Evolutionary conservation across 2,797 vertebrate genomes (phyloP), one percentile per base, ranked within the genome.

Genomic region (Pterois miles): DNA sequence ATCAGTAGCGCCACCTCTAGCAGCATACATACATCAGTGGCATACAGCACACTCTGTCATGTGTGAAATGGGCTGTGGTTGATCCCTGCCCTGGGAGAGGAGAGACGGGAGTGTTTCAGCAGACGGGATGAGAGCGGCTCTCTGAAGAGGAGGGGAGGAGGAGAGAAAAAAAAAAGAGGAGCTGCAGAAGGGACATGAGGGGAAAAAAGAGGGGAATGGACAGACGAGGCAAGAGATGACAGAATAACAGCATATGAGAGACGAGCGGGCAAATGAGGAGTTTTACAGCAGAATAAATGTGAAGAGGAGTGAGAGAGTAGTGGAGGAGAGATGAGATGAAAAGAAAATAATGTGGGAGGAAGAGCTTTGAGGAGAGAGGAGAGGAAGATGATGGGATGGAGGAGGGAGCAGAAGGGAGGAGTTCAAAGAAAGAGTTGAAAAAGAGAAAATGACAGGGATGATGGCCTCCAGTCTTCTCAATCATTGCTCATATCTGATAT

Each of bases 61-160:
- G 90, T 92, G 90, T 93, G 91, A 94, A 93, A 93, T 93, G 89
- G 86, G 87, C 88, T 91, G 84, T 85, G 86, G 86, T 88, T 90
- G 92, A 92, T 92, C 91, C 84, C 83, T 91, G 88, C 86, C 90
- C 87, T 80, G 88, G 80, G 89, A 92, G 80, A 88, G 81, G 71
- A 71, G 74, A 90, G 82, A 71, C 18, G 69, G 74, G 73, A 88
- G 90, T 73, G 81, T 90, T 91, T 86, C 82, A 86, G 83, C 77
- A 70, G 80, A 78, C 25, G 27, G 88, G 85, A 93, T 86, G 88
- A 89, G 84, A 85, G 78, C 29, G 25, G 65, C 52, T 70, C 72
- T 74, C 76, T 82, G 81, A 84, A 83, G 79, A 83, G 57, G 60
- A 76, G 60, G 69, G 25, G 76, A 70, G 54, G 48, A 52, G n/a